A percentile compares a stretch with the other conserved stretches of the same genome.
phyloP scores from a whole-genome alignment of 1,140 invertebrate genomes.

The Eupristina koningsbergeri region DNA sequence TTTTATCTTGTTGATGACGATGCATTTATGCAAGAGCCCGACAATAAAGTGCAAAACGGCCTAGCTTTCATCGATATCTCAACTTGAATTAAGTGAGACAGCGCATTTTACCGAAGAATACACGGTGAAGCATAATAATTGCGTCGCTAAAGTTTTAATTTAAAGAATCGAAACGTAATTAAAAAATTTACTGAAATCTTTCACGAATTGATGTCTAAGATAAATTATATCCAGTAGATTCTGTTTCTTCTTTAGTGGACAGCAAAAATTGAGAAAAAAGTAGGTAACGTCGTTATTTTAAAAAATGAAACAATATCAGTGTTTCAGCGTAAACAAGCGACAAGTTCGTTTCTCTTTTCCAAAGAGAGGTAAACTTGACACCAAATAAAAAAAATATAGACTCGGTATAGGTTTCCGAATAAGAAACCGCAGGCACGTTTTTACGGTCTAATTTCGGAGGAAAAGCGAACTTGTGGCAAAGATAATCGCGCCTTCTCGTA shows the following conservation, averaged over 20 bases:
- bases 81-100: neutral
- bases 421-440: neutral
- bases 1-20: neutral
- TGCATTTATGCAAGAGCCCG: slow-evolving; percentile 28
- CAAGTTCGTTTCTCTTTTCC: slow-evolving; percentile 23
- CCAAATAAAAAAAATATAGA: slow-evolving; percentile 5
- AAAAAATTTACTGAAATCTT: too few species aligned
- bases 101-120: neutral
- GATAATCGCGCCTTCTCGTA: slow-evolving; percentile 15
- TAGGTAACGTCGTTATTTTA: slow-evolving; percentile 24
- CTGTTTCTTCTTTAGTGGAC: neutral
- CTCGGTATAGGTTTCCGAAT: neutral
- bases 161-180: too few species aligned
- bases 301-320: neutral
- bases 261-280: neutral
- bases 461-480: neutral
- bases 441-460: neutral
- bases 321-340: too few species aligned
- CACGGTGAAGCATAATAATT: neutral
- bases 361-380: neutral
- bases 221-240: too few species aligned
- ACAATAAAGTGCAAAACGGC: slow-evolving; percentile 4
- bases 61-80: neutral
- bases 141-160: neutral
- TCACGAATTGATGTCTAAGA: too few species aligned